Evolutionary conservation across 1,140 invertebrate species (phyloP).

Genomic region (Drosophila eugracilis): DNA sequence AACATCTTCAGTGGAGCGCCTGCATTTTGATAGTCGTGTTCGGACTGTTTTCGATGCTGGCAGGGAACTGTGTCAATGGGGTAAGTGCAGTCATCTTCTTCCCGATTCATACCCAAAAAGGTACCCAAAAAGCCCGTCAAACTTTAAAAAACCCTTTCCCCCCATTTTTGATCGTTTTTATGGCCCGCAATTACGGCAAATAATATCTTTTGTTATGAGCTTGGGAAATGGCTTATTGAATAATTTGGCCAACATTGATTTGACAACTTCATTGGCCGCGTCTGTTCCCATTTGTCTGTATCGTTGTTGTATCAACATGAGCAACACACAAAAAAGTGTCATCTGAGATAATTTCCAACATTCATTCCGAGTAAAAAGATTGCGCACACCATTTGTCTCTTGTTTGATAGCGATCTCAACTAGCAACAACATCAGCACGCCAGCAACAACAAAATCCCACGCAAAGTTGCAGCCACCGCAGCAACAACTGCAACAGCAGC

Average conservation of each 20-base stretch:
- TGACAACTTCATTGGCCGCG: slow-evolving; percentile 67
- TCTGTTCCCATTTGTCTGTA: slow-evolving; percentile 18
- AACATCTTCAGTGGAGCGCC: slow-evolving; percentile 47
- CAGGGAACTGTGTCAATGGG: slow-evolving; percentile 84
- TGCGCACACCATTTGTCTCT: slow-evolving; percentile 83
- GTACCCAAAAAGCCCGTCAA: not conserved
- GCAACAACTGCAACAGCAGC: slow-evolving; percentile 34
- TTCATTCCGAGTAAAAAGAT: slow-evolving; percentile 70
- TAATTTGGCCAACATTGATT: slow-evolving; percentile 49
- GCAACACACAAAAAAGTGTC: slow-evolving; percentile 59
- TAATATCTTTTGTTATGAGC: slow-evolving; percentile 37
- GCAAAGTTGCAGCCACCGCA: slow-evolving; percentile 65
- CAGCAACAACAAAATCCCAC: slow-evolving; percentile 69
- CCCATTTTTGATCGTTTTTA: slow-evolving; percentile 34
- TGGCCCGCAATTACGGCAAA: slow-evolving; percentile 42
- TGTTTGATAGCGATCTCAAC: slow-evolving; percentile 72
- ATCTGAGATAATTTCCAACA: slow-evolving; percentile 72
- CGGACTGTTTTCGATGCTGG: slow-evolving; percentile 59
- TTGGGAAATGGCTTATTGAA: slow-evolving; percentile 61
- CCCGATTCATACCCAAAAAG: slow-evolving; percentile 14
- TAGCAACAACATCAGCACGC: slow-evolving; percentile 40
- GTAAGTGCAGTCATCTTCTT: slow-evolving; percentile 60
- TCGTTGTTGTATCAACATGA: slow-evolving; percentile 35
- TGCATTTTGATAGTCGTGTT: slow-evolving; percentile 67
- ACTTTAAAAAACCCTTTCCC: not conserved